These are phyloP conservation scores for Aelia acuminata DNA, from an alignment of 2,888 invertebrate species.

Conservation along the genomic window DNA sequence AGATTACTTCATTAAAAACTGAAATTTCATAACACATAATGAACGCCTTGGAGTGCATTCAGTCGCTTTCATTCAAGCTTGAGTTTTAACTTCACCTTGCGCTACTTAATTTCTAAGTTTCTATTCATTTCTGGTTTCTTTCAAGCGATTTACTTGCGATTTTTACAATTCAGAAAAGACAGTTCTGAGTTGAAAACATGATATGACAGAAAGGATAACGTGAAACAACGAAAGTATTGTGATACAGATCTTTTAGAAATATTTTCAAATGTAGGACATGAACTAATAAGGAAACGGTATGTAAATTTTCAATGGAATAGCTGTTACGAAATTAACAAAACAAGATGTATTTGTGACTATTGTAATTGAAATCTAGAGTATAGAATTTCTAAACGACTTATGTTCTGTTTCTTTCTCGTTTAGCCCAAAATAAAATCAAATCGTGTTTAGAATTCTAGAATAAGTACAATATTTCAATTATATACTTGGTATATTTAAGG, in stretches of 20 bases:
- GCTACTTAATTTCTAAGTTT: no score
- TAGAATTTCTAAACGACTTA: neutral
- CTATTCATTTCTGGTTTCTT: no score
- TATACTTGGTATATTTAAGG: no score
- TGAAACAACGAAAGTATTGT: neutral
- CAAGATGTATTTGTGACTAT: neutral
- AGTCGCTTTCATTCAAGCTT: neutral
- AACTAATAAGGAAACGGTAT: neutral
- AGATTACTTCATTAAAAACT: constrained; percentile 5
- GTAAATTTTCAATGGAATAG: neutral
- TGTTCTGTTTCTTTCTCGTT: neutral
- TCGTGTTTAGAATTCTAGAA: no score
- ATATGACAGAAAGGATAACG: neutral
- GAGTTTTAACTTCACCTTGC: neutral
- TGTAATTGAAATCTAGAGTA: neutral
- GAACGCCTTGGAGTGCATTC: neutral
- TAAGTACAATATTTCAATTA: no score
- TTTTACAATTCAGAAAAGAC: neutral
- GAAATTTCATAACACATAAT: neutral
- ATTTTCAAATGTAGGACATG: neutral
- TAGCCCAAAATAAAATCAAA: neutral
- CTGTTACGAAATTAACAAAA: neutral
- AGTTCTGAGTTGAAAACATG: neutral
- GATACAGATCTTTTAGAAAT: neutral
- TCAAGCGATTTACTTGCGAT: no score